Conservation (phyloP, 2,113 vertebrate species). For the Ascaphus truei region DNA sequence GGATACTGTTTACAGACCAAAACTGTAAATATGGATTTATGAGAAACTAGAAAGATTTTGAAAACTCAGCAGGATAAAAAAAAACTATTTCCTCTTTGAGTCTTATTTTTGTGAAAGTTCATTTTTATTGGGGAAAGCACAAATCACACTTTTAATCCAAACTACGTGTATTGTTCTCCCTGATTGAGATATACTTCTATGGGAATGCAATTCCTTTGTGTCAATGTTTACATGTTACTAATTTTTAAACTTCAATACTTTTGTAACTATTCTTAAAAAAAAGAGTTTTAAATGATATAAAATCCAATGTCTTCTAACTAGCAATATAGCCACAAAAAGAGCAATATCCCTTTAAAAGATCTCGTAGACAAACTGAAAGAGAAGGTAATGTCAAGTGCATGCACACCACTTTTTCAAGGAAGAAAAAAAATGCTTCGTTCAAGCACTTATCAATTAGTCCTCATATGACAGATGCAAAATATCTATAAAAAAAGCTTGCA, state of each 20-base stretch:
- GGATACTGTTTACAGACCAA: conserved; percentile 71
- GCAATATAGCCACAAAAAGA: conserved; percentile 70
- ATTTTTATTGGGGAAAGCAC: conserved; percentile 65
- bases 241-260: conserved; percentile 92
- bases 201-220: conserved; percentile 68
- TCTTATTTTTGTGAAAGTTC: conserved; percentile 35
- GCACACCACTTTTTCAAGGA: background rate
- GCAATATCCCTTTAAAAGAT: conserved; percentile 76
- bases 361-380: conserved; percentile 53
- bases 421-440: background rate
- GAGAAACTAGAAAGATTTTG: conserved; percentile 59
- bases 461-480: background rate
- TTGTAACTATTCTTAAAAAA: conserved; percentile 84
- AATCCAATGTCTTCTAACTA: conserved; percentile 67
- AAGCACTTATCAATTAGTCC: background rate
- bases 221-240: conserved; percentile 91
- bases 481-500: background rate
- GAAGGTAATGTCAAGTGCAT: conserved; percentile 16
- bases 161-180: conserved; percentile 51
- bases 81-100: conserved; percentile 47
- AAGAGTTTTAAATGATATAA: conserved; percentile 69
- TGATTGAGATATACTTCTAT: conserved; percentile 58
- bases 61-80: conserved; percentile 50
- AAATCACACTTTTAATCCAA: conserved; percentile 62
- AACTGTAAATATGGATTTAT: conserved; percentile 63